phyloP scores from a whole-genome alignment of 37 sponge, comb jelly and placozoan species.

The Theonella swinhoei region DNA sequence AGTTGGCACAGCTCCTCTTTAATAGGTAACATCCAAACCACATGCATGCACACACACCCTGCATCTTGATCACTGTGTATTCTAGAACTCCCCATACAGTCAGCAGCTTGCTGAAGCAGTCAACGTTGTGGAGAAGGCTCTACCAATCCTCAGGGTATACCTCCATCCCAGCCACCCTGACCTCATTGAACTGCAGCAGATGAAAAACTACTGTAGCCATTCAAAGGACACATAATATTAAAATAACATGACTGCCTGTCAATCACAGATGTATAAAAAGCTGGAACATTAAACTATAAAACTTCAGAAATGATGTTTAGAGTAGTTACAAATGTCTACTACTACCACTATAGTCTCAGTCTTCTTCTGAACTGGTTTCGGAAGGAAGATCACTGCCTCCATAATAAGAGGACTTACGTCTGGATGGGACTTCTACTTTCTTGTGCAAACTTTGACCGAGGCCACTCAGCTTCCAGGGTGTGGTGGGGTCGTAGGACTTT shows the following conservation, averaged over 20 bases:
- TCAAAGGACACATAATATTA: no score
- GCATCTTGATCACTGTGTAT: not conserved
- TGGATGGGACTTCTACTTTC: no score
- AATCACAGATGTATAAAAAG: no score
- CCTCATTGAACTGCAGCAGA: constrained; percentile 6
- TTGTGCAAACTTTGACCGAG: no score
- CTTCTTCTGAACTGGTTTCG: no score
- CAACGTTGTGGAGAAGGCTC: not conserved
- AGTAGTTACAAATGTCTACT: no score
- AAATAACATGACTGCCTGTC: no score
- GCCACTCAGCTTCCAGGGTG: not conserved
- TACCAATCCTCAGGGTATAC: not conserved
- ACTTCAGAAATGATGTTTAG: no score
- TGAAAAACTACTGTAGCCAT: constrained; percentile 9
- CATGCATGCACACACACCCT: not conserved
- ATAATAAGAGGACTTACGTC: no score
- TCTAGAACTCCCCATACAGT: not conserved
- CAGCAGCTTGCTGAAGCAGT: not conserved
- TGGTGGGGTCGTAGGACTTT: not conserved
- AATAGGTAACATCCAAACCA: constrained; percentile 55
- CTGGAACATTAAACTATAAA: no score
- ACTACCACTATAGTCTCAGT: no score
- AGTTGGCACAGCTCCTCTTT: constrained; percentile 63
- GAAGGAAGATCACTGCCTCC: no score
- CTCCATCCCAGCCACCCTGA: not conserved